A percentile compares a stretch with the other conserved stretches of the same genome.
phyloP scores from a whole-genome alignment of 2,797 vertebrate species.

The Esox lucius region DNA sequence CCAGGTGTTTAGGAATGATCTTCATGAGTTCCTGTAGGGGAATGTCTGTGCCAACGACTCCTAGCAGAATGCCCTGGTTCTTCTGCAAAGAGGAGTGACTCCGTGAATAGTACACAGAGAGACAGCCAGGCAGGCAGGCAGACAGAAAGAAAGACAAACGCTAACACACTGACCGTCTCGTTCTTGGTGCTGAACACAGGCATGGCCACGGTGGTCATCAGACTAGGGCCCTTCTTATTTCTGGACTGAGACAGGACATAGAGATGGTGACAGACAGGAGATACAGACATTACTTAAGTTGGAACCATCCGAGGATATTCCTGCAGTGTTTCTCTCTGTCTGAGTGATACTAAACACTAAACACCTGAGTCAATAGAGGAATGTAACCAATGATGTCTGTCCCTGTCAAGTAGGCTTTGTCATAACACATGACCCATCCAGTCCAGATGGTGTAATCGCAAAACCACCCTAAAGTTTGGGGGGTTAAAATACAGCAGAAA shows the following conservation, averaged over 20 bases:
- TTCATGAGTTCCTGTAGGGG: slow-evolving; percentile 97
- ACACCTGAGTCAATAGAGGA: neutral
- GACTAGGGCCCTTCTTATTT: slow-evolving; percentile 82
- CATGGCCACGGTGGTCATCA: slow-evolving; percentile 98
- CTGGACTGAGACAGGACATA: slow-evolving; percentile 76
- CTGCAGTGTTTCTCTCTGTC: neutral
- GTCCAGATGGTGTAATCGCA: neutral
- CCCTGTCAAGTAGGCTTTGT: neutral
- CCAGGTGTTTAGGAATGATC: slow-evolving; percentile 98
- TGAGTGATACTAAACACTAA: neutral
- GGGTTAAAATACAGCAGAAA: no score
- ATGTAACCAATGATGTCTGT: neutral
- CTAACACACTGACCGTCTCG: slow-evolving; percentile 86
- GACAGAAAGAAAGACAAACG: neutral
- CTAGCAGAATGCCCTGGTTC: slow-evolving; percentile 95
- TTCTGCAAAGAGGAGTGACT: slow-evolving; percentile 73
- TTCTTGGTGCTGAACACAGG: slow-evolving; percentile 99
- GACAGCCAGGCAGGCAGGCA: neutral
- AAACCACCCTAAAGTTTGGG: no score
- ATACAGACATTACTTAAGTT: no score
- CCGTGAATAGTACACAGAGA: slow-evolving; percentile 1
- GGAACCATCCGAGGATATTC: neutral
- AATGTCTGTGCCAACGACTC: slow-evolving; percentile 96
- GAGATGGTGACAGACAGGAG: neutral
- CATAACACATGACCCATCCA: neutral